Percentiles rank a stretch among this genome's conserved stretches.
Conservation (phyloP, 2,797 vertebrate species). For the Hapalemur alaotrensis region DNA sequence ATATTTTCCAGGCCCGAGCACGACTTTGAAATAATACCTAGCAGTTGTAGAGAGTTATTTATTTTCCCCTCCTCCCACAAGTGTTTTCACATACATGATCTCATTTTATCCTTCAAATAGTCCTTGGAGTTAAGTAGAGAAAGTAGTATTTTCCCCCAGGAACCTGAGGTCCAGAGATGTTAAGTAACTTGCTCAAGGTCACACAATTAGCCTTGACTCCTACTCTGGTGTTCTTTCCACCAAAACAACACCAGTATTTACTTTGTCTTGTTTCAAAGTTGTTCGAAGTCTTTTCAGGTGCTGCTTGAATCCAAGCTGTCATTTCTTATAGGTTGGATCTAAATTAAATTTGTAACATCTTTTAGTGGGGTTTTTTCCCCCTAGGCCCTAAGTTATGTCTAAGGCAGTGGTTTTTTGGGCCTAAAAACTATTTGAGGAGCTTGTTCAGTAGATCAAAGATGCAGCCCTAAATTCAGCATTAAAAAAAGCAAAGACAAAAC, state of each 20-base stretch:
- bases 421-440: background rate
- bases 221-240: constrained; percentile 28
- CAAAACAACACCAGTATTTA: constrained; percentile 38
- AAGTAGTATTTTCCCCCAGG: constrained; percentile 53
- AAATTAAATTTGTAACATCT: constrained; percentile 39
- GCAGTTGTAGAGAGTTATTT: constrained; percentile 67
- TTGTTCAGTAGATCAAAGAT: constrained; percentile 44
- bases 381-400: background rate
- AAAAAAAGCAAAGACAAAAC: background rate
- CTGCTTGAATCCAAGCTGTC: background rate
- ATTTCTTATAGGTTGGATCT: constrained; percentile 31
- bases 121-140: constrained; percentile 67
- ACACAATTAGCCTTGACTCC: constrained; percentile 54
- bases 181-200: constrained; percentile 62
- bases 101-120: constrained; percentile 70
- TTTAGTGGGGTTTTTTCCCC: background rate
- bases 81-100: constrained; percentile 67
- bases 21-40: constrained; percentile 76
- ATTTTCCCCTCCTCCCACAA: constrained; percentile 67
- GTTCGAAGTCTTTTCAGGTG: constrained; percentile 33
- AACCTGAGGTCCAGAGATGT: constrained; percentile 57
- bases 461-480: background rate
- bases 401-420: background rate
- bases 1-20: constrained; percentile 75
- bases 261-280: constrained; percentile 36